Evolutionary conservation across 2,888 invertebrate genomes (phyloP), one percentile per base, ranked within the genome.

Genomic region (Abrostola tripartita): DNA sequence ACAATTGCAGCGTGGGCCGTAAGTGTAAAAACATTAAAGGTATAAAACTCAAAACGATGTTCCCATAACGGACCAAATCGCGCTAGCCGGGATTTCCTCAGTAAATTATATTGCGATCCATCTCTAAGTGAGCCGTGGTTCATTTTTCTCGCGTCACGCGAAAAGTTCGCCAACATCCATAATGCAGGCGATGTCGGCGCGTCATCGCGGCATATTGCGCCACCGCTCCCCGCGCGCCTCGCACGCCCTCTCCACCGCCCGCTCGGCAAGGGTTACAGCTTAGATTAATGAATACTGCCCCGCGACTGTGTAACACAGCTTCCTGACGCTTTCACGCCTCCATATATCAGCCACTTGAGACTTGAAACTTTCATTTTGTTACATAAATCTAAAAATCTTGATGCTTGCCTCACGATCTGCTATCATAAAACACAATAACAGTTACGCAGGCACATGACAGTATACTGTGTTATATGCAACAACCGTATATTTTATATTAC

Each of bases 141-240:
- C 94, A 94, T 94, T 94, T 94, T 94, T 94, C 94, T 91, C 92
- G 90, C 92, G 94, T 94, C 94, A 90, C 87, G 88, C 85, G 88
- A 75, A 86, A 91, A 91, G 88, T 92, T 92, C 82, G 83, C 87
- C 84, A 81, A 86, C 93, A 94, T 94, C 88, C 93, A 94, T 94
- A 94, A 94, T 93, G 92, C 90, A 94, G 83, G 88, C 88, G 82
- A 83, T 88, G 93, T 94, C 93, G 92, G 88, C 94, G 88, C 93
- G 93, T 94, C 94, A 91, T 90, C 94, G 88, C 90, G 85, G 87
- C 93, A 92, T 92, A 92, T 91, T 91, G 89, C 88, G 80, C 82
- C 65, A 65, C 71, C 75, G 64, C 71, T 58, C 72, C 76, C 61
- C 59, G 37, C 60, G 40, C 49, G 51, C 74, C 61, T 65, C 64